Conservation (phyloP, 2,888 invertebrate species). For the Metacarcinus magister region DNA sequence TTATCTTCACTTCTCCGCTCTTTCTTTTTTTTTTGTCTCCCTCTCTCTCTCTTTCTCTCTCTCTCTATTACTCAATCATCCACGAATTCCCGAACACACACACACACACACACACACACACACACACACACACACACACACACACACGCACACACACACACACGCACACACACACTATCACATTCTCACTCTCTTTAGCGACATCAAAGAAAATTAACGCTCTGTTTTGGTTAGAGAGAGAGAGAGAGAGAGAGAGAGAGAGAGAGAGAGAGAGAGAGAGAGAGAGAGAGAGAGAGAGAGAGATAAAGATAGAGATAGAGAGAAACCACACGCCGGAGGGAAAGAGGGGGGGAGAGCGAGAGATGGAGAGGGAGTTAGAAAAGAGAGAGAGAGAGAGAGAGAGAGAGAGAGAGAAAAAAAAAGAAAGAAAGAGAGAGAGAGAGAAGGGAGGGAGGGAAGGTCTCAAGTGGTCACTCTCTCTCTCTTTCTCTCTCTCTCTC, state of each 20-base stretch:
- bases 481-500: slow-evolving; percentile 22
- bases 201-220: slow-evolving; percentile 18
- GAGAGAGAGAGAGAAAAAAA: too few relatives aligned
- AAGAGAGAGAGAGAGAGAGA: too few relatives aligned
- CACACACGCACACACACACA: slow-evolving; percentile 43
- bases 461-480: slow-evolving; percentile 45
- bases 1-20: not conserved
- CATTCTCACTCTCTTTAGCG: slow-evolving; percentile 26
- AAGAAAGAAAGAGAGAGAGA: too few relatives aligned
- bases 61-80: not conserved
- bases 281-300: not conserved
- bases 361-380: too few relatives aligned
- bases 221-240: not conserved
- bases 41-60: not conserved
- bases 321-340: not conserved
- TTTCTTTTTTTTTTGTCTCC: not conserved
- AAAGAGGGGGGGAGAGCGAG: not conserved
- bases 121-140: slow-evolving; percentile 54
- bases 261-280: slow-evolving; percentile 11
- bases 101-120: slow-evolving; percentile 46
- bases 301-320: not conserved
- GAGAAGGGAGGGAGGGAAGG: not conserved
- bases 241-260: slow-evolving; percentile 47
- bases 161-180: slow-evolving; percentile 60
- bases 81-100: not conserved